Evolutionary conservation across 2,797 vertebrate genomes (phyloP), one percentile per base, ranked within the genome.

Genomic region (Pseudochirops cupreus): DNA sequence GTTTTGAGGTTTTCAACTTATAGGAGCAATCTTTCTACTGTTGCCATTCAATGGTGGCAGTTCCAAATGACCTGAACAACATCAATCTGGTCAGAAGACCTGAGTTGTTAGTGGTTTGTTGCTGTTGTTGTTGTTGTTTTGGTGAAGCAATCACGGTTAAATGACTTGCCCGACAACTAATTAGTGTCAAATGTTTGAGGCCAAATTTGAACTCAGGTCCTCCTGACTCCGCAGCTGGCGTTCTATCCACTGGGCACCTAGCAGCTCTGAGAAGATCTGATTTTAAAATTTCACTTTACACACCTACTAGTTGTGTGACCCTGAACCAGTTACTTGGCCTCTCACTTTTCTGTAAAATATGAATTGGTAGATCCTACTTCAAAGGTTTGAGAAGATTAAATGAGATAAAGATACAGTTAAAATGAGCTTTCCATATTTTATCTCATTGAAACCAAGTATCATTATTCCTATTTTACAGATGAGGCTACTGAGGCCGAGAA

Each of bases 1-100:
- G 9, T 82, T 46, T 82, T 82, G 90, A 91, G 31, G 55, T 87
- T 94, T 94, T 58, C 90, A 87, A 67, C 89, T 39, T 31, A n/a
- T 55, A 33, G 58, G 58, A 90, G 16, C 50, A 56, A 24, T 89
- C 18, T 82, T 90, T 90, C 53, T 18, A 33, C 46, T 55, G 50
- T 91, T 12, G 91, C 82, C 56, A 59, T 3, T 91, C 54, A 53
- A 58, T 82, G n/a, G 93, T 94, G 92, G 11, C 3, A 11, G 39
- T 26, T 82, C 74, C 74, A 46, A 82, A 82, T 46, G 21, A 46
- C 7, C 21, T 82, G 67, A 74, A n/a, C 53, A 54, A 54, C n/a
- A 74, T 39, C 67, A 21, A 9, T 74, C 67, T 74, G 7, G n/a
- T 74, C 33, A 74, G 67, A 58, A 58, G 57, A 58, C 57, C 57